phyloP scores from a whole-genome alignment of 2,888 invertebrate species.

The Lottia scabra region DNA sequence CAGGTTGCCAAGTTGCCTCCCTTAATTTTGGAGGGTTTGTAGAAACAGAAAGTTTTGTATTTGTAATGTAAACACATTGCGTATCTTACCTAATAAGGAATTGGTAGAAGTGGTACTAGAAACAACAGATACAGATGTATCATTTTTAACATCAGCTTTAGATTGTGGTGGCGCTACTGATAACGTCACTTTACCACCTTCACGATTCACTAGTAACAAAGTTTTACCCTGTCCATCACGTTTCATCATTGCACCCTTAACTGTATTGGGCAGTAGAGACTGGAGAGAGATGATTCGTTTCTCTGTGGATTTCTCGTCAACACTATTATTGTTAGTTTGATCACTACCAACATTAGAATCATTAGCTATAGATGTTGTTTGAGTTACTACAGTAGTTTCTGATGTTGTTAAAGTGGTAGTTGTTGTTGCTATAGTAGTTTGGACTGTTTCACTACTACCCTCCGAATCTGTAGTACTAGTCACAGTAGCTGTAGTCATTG shows the following conservation, averaged over 20 bases:
- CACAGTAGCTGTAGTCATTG: not conserved
- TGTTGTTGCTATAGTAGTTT: not conserved
- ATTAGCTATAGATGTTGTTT: not conserved
- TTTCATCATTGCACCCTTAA: constrained; percentile 41
- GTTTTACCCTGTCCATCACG: constrained; percentile 36
- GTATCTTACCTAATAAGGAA: too few relatives aligned
- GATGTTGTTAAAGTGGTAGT: constrained; percentile 17
- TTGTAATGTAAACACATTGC: too few relatives aligned
- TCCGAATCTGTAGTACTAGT: constrained; percentile 31
- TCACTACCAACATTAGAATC: constrained; percentile 11
- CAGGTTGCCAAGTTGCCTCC: too few relatives aligned
- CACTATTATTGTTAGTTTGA: constrained; percentile 1
- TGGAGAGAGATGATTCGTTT: constrained; percentile 52
- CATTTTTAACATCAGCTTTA: not conserved
- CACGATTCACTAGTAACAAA: constrained; percentile 60
- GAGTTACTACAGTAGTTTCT: constrained; percentile 25
- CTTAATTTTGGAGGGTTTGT: too few relatives aligned
- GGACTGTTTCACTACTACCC: not conserved
- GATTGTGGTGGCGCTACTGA: constrained; percentile 34
- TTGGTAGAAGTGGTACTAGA: not conserved
- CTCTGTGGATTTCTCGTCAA: constrained; percentile 33
- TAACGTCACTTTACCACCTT: constrained; percentile 58
- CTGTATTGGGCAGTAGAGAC: constrained; percentile 51
- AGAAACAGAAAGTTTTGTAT: too few relatives aligned
- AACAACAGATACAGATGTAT: not conserved